phyloP scores from a whole-genome alignment of 1,140 invertebrate species.

The Macrotrachela quadricornifera region DNA sequence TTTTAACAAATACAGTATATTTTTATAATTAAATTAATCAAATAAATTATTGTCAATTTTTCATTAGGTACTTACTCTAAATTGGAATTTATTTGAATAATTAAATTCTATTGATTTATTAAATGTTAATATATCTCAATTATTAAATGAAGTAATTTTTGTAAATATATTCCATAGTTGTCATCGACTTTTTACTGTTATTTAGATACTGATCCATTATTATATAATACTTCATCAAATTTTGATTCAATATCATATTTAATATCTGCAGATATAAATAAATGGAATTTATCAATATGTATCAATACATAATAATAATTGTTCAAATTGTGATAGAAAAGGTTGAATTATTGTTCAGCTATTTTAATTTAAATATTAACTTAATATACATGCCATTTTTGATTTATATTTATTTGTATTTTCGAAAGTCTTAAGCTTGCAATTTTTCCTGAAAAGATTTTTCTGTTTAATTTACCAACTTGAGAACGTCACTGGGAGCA shows the following conservation, averaged over 20 bases:
- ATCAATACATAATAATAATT: slow-evolving; percentile 28
- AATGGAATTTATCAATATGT: slow-evolving; percentile 24
- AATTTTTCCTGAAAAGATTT: too few species aligned
- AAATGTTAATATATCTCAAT: neutral
- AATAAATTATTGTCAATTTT: neutral
- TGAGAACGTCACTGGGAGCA: too few species aligned
- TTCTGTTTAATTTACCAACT: too few species aligned
- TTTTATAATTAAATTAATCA: neutral
- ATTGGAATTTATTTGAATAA: neutral
- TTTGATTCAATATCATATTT: slow-evolving; percentile 19
- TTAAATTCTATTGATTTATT: neutral
- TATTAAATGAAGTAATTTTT: neutral
- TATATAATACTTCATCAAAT: slow-evolving; percentile 9
- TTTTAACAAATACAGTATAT: slow-evolving; percentile 14
- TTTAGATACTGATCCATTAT: neutral
- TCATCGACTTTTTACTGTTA: neutral
- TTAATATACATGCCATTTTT: too few species aligned
- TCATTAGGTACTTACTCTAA: neutral
- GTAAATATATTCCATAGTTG: neutral
- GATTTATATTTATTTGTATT: too few species aligned
- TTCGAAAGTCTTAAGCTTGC: too few species aligned
- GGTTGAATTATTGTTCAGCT: neutral
- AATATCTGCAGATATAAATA: slow-evolving; percentile 14
- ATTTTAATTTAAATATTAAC: too few species aligned
- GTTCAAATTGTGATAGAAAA: slow-evolving; percentile 25